Evolutionary conservation across 1,140 invertebrate genomes (phyloP).

Genomic region (Drosophila setifemur): DNA sequence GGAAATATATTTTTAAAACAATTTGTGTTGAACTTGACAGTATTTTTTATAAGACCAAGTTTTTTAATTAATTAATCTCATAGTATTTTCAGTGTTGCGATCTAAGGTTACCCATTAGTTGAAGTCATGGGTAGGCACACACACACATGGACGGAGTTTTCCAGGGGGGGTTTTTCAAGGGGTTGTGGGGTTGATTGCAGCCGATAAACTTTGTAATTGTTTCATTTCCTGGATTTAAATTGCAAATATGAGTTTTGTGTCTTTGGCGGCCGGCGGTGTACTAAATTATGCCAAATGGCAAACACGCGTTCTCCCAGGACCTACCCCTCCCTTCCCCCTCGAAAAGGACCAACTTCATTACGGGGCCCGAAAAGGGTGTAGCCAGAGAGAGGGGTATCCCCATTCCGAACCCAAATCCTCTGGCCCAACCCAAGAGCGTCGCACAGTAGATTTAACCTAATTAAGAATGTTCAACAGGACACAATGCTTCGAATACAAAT

Average conservation of each 20-base stretch:
- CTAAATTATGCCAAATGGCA: conserved; percentile 70
- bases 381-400: not conserved
- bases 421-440: conserved; percentile 23
- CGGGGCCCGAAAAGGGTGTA: not conserved
- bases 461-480: conserved; percentile 83
- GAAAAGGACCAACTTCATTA: conserved; percentile 40
- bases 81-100: too few relatives aligned
- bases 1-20: too few relatives aligned
- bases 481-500: conserved; percentile 81
- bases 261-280: conserved; percentile 27
- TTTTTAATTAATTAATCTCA: too few relatives aligned
- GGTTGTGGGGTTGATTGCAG: conserved; percentile 50
- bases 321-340: not conserved
- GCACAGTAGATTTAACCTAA: conserved; percentile 82
- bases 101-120: not conserved
- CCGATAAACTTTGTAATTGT: conserved; percentile 81
- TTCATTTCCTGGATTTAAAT: conserved; percentile 82
- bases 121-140: not conserved
- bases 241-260: conserved; percentile 77
- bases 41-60: too few relatives aligned
- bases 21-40: too few relatives aligned
- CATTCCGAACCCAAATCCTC: conserved; percentile 2
- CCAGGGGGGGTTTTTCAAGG: not conserved
- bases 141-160: conserved; percentile 23
- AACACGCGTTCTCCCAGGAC: conserved; percentile 47